Evolutionary conservation across 2,113 vertebrate genomes (phyloP), one percentile per base, ranked within the genome.

Genomic region (Melanotaenia duboulayi): DNA sequence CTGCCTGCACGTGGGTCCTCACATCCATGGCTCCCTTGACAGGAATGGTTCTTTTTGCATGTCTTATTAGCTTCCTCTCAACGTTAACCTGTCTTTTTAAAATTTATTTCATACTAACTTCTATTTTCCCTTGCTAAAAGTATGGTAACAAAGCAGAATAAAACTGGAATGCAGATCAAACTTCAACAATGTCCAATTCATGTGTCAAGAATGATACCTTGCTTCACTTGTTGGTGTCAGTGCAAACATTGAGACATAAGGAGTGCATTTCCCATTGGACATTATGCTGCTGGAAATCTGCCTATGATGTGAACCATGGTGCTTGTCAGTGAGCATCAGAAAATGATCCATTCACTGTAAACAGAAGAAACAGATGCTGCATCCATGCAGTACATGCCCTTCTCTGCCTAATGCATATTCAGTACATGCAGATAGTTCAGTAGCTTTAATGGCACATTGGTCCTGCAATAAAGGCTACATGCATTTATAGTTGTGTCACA

Each of bases 371-470:
- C 71, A 82, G 54, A 88, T 81, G 76, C 68, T 61, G 65, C 58
- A 67, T 49, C 49, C 62, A 71, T 61, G 50, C 50, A 67, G 71
- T 49, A 51, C 72, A 80, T 66, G 76, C 63, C 74, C 50, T 76
- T 58, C 58, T 73, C 73, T 48, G 66, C 56, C 74, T 80, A 58
- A 85, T 90, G 75, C 81, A 82, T 84, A 76, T 85, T 82, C 89
- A 80, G 57, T 25, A 76, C 71, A 54, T 82, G 84, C 48, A 50
- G 78, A 78, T 57, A 49, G 74, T 13, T 19, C 46, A 70, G 25
- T 10, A 32, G 78, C 71, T 77, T 42, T 82, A 67, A 87, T 83
- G 82, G 54, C 75, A 85, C 82, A 77, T 76, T 66, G 59, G 65
- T 55, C 54, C 64, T 14, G 54, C 39, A 32, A 74, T 78, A 63